A percentile compares a stretch with the other conserved stretches of the same genome.
Conservation (phyloP, 2,888 invertebrate species). For the Teleiodes luculella region DNA sequence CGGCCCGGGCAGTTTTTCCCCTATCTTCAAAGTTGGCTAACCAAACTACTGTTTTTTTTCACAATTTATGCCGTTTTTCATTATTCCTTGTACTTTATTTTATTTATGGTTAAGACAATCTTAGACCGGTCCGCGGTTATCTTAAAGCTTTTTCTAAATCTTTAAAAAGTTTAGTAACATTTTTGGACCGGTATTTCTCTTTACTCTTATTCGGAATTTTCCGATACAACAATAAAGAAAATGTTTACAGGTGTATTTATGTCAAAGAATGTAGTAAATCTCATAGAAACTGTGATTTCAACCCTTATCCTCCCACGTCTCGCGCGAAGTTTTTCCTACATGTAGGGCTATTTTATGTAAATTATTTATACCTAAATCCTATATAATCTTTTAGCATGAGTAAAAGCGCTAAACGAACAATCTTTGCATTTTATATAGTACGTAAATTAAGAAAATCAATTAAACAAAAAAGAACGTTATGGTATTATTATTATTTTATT, state of each 20-base stretch:
- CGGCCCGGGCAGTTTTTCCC: neutral
- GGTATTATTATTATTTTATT: too few relatives aligned
- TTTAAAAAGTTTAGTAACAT: neutral
- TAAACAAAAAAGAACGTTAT: too few relatives aligned
- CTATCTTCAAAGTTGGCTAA: slow-evolving; percentile 42
- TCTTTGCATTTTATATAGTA: too few relatives aligned
- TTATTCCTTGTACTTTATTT: slow-evolving; percentile 18
- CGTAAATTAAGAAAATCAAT: too few relatives aligned
- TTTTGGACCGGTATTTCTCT: neutral
- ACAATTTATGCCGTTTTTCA: slow-evolving; percentile 38
- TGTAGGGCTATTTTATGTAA: too few relatives aligned
- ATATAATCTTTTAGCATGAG: too few relatives aligned
- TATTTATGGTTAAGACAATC: neutral
- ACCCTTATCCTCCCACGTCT: too few relatives aligned
- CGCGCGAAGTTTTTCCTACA: too few relatives aligned
- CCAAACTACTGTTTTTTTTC: slow-evolving; percentile 40
- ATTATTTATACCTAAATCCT: too few relatives aligned
- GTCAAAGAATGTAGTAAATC: too few relatives aligned
- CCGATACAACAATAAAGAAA: neutral
- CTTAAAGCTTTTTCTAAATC: neutral
- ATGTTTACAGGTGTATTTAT: neutral
- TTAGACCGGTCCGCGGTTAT: neutral
- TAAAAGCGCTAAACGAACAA: too few relatives aligned
- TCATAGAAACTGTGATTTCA: too few relatives aligned
- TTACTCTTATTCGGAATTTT: neutral